Base-by-base conservation (phyloP, 2,888 invertebrate species). In the Lithophane socia region DNA sequence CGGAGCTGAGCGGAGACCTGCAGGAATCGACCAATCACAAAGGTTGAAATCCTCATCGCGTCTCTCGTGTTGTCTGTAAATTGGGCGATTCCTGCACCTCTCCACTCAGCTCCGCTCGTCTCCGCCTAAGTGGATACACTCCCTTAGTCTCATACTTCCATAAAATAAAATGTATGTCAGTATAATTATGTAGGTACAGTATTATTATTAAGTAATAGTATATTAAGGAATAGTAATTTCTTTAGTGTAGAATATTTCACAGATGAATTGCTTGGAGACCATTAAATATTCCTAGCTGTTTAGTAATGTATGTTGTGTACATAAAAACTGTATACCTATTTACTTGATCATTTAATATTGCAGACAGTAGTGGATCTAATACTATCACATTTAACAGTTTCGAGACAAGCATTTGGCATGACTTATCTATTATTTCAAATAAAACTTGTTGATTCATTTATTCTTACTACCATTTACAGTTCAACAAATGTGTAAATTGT, bases 371-470 rank as follows among this genome's bases (percentile, higher is more conserved):
- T 65, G 18, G 21, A 56, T 52, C 58, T 67, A 61, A 58, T 42
- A 67, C n/a, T 70, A 63, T 44, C 37, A 61, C 37, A 84, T 60
- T 56, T n/a, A 56, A 64, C 2, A 47, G 42, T 60, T 56, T 75
- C 13, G 29, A 60, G 42, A 61, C 52, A 82, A 82, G 42, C 37
- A 52, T 71, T 72, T 82, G 72, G 82, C 82, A 85, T 83, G 82
- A 72, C n/a, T 49, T 75, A 66, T 56, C 5, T 69, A 21, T 63
- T 63, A 60, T 44, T 66, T 73, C 16, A 61, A 73, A 66, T 66
- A 52, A 56, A 58, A 60, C 29, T 83, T 78, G 49, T 70, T 73
- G 47, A 54, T 60, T 7, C 54, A 64, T 65, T 37, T 63, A 64
- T 60, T 54, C 47, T 49, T 49, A 72, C 13, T 63, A 54, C 13